A percentile compares a stretch with the other conserved stretches of the same genome.
Evolutionary conservation across 2,888 invertebrate species (phyloP).

Genomic region (Linnaemya tessellans): DNA sequence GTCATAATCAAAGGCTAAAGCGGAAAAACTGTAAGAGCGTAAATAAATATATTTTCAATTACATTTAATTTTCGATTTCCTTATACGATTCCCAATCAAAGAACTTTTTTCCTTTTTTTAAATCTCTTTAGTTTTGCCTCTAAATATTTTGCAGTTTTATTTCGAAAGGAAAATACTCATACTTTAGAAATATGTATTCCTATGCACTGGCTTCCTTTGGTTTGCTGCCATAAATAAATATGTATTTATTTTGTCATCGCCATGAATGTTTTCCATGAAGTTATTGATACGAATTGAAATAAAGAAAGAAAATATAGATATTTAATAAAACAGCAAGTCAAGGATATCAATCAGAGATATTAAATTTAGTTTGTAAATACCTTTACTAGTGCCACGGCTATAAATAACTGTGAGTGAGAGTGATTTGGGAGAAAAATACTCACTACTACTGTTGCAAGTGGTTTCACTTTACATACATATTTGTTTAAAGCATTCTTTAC

Average conservation of each 20-base stretch:
- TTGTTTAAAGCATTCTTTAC: no score
- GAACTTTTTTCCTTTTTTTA: neutral
- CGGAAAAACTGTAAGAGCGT: neutral
- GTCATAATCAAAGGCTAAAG: neutral
- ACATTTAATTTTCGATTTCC: conserved; percentile 48
- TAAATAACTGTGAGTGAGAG: neutral
- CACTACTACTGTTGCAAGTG: no score
- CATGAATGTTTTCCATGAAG: conserved; percentile 3
- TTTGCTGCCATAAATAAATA: conserved; percentile 23
- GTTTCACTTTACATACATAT: no score
- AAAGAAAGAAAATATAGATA: neutral
- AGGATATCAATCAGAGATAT: conserved; percentile 64
- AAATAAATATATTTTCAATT: conserved; percentile 20
- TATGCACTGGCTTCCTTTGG: neutral
- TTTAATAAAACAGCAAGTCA: conserved; percentile 4
- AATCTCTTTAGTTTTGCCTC: neutral
- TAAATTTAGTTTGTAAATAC: conserved; percentile 51
- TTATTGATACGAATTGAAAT: conserved; percentile 22
- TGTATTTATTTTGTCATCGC: conserved; percentile 26
- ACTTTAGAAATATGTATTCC: conserved; percentile 4
- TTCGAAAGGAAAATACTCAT: conserved; percentile 10
- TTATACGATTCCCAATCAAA: neutral
- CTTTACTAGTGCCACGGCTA: neutral
- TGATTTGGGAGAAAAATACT: no score
- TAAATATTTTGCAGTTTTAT: conserved; percentile 7